These are phyloP conservation scores for Stenopsyche tienmushanensis DNA, from an alignment of 1,140 invertebrate species.

Conservation along the genomic window DNA sequence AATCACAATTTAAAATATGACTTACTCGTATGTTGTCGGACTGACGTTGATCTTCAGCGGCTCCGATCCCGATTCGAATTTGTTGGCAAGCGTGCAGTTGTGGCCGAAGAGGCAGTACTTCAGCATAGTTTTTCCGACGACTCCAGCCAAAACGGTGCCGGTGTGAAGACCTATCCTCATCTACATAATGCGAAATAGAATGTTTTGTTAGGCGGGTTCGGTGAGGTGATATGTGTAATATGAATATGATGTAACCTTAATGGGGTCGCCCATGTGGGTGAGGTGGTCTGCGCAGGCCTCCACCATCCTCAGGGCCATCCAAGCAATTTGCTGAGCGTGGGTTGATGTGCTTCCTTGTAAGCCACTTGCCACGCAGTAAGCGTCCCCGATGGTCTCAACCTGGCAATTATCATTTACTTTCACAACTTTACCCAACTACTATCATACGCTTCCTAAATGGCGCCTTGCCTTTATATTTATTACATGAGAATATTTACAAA, in stretches of 20 bases:
- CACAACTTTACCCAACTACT: constrained; percentile 3
- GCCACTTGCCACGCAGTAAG: constrained; percentile 92
- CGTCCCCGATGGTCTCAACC: constrained; percentile 95
- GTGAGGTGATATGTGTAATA: too few relatives aligned
- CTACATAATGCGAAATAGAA: too few relatives aligned
- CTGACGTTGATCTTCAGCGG: constrained; percentile 88
- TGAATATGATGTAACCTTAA: too few relatives aligned
- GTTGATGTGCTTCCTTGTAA: constrained; percentile 78
- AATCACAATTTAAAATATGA: constrained; percentile 9
- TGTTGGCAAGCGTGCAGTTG: constrained; percentile 92
- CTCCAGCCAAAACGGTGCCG: constrained; percentile 83
- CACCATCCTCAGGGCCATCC: constrained; percentile 91
- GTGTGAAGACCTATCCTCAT: constrained; percentile 94
- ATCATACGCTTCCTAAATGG: constrained; percentile 6
- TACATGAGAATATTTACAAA: too few relatives aligned
- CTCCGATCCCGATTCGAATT: constrained; percentile 91
- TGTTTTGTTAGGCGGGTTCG: too few relatives aligned
- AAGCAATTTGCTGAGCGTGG: constrained; percentile 91
- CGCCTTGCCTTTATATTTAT: too few relatives aligned
- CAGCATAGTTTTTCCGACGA: constrained; percentile 89
- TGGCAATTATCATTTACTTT: constrained; percentile 53
- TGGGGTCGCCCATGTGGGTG: constrained; percentile 88
- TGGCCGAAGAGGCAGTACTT: constrained; percentile 90
- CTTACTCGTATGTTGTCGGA: constrained; percentile 89
- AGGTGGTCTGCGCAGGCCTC: constrained; percentile 81